Percentiles rank a stretch among this genome's conserved stretches.
Conservation (phyloP, 2,888 invertebrate genomes). For the Cistogaster globosa region DNA sequence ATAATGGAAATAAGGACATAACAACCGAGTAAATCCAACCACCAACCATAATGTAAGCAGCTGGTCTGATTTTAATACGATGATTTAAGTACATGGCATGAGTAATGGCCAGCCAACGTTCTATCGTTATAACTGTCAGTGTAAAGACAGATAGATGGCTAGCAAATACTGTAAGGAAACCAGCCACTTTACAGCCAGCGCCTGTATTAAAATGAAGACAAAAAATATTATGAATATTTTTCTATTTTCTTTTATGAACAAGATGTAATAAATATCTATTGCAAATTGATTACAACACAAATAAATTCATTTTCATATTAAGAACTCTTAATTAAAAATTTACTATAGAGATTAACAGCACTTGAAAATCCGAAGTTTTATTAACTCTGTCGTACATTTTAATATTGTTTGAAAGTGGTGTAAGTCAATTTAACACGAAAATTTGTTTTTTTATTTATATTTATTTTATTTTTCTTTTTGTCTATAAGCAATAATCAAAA, state of each 20-base stretch:
- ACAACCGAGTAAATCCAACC: constrained; percentile 91
- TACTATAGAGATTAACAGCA: too few relatives aligned
- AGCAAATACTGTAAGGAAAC: constrained; percentile 94
- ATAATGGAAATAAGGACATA: constrained; percentile 91
- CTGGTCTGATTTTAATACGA: constrained; percentile 88
- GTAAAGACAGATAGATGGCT: constrained; percentile 94
- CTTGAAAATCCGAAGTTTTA: too few relatives aligned
- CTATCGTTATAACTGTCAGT: constrained; percentile 92
- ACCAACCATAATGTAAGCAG: constrained; percentile 89
- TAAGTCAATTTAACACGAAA: too few relatives aligned
- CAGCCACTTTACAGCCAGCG: constrained; percentile 92
- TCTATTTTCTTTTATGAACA: background rate
- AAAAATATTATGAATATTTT: background rate
- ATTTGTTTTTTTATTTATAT: too few relatives aligned
- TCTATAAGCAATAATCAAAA: too few relatives aligned
- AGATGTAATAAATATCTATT: background rate
- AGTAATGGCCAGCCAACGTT: constrained; percentile 93
- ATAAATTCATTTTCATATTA: too few relatives aligned
- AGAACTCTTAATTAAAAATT: too few relatives aligned
- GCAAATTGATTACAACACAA: too few relatives aligned
- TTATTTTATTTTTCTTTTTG: too few relatives aligned
- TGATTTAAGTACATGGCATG: constrained; percentile 92
- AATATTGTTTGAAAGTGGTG: too few relatives aligned
- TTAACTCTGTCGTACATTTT: too few relatives aligned
- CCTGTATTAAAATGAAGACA: constrained; percentile 82